Evolutionary conservation across 2,113 vertebrate species (phyloP), one percentile per base, ranked within the genome.

Genomic region (Brevimyrus niger): DNA sequence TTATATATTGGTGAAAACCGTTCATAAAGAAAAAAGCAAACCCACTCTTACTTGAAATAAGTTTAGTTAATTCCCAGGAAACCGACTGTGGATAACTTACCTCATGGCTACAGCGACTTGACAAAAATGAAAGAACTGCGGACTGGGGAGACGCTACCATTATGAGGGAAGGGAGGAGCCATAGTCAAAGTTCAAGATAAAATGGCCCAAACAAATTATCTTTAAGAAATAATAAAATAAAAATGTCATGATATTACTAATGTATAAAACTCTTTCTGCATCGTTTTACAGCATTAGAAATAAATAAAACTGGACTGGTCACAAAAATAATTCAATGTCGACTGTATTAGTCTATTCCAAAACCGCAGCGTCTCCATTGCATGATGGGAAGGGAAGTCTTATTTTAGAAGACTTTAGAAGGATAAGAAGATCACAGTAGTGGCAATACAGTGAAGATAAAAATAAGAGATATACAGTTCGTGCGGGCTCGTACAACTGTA

Each of bases 101-200:
- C 95, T 96, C 96, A 96, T 96, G 95, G 94, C 95, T 94, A 94
- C 94, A 93, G 93, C 93, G 94, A 93, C 93, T 91, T 91, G 87
- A 92, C 95, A 91, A 94, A 96, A 96, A 96, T 93, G 94, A 95
- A 94, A 92, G 89, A 19, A 90, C 0, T 38, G 65, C 84, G 50
- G 46, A 38, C 86, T 1, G 9, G 21, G 69, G 0, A 93, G 95
- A 92, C 86, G 8, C 47, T 95, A 95, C 96, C 95, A 96, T 92
- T 94, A 91, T 83, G 87, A 89, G 48, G 83, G 61, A 89, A 47
- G 90, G 93, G 94, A 93, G 87, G 93, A 88, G 90, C 93, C 94
- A 94, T 27, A n/a, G 6, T 85, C 50, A n/a, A 55, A 51, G n/a
- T 87, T 53, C 23, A 53, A 15, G 35, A 61, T 10, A 2, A 83